phyloP scores from a whole-genome alignment of 2,888 invertebrate genomes.

The Aphidoletes aphidimyza region DNA sequence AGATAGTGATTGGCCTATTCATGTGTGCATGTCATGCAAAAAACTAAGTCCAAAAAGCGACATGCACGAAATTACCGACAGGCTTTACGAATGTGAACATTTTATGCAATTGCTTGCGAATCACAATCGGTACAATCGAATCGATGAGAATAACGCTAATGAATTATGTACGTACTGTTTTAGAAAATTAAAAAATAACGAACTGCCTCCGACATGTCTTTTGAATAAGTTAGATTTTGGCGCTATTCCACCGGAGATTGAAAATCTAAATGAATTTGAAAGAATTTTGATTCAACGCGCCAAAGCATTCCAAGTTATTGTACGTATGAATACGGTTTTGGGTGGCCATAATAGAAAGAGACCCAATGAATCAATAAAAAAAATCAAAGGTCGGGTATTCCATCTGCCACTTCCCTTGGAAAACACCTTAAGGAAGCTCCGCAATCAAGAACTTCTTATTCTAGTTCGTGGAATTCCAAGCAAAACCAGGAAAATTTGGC shows the following conservation, averaged over 20 bases:
- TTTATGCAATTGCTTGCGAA: background rate
- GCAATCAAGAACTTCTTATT: slow-evolving; percentile 61
- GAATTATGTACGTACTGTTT: slow-evolving; percentile 57
- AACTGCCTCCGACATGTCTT: slow-evolving; percentile 59
- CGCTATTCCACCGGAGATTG: slow-evolving; percentile 59
- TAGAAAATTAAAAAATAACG: slow-evolving; percentile 58
- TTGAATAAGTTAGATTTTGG: slow-evolving; percentile 56
- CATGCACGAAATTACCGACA: background rate
- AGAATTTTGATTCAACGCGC: slow-evolving; percentile 58
- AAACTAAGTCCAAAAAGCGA: background rate
- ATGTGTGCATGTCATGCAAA: background rate
- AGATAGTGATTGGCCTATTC: background rate
- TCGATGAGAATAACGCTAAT: background rate
- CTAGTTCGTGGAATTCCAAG: slow-evolving; percentile 61
- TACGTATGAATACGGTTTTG: slow-evolving; percentile 60
- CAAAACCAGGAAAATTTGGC: slow-evolving; percentile 60
- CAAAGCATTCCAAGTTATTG: slow-evolving; percentile 63
- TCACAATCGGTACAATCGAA: background rate
- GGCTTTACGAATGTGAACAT: background rate
- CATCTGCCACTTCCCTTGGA: slow-evolving; percentile 62
- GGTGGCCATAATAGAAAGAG: slow-evolving; percentile 59
- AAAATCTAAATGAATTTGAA: slow-evolving; percentile 59
- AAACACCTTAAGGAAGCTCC: slow-evolving; percentile 61
- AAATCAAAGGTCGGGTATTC: slow-evolving; percentile 58
- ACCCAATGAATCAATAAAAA: slow-evolving; percentile 59